Conservation (phyloP, 2,888 invertebrate genomes). For the Sinodicranocentrus sp. region DNA sequence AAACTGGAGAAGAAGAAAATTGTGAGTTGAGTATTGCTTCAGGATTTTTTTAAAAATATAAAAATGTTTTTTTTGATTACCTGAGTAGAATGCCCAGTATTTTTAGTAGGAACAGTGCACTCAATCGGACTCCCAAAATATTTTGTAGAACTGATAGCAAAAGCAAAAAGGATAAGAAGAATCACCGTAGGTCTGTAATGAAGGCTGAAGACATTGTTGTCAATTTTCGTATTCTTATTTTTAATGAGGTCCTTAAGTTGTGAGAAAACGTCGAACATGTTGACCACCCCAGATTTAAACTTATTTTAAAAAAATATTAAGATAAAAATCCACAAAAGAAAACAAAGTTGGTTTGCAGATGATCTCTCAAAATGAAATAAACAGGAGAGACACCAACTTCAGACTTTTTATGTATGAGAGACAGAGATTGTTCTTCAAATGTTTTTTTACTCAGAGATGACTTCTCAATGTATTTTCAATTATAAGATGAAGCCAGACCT, state of each 20-base stretch:
- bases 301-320: no score
- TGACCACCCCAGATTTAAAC: no score
- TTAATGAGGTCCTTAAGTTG: constrained; percentile 34
- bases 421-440: no score
- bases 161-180: constrained; percentile 92
- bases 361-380: no score
- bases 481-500: no score
- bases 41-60: constrained; percentile 6
- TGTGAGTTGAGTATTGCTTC: background rate
- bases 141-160: constrained; percentile 94
- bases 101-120: constrained; percentile 82
- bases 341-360: no score
- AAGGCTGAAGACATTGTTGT: constrained; percentile 94
- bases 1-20: constrained; percentile 80
- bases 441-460: no score
- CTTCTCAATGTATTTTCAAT: no score
- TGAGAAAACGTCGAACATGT: constrained; percentile 57
- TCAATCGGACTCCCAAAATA: constrained; percentile 98
- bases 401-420: no score
- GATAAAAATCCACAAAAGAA: no score
- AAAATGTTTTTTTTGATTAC: no score
- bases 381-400: no score
- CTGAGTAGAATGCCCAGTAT: constrained; percentile 76
- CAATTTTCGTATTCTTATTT: constrained; percentile 81
- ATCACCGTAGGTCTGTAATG: constrained; percentile 90